These are phyloP conservation scores for Gopherus flavomarginatus DNA, from an alignment of 2,113 vertebrate genomes.

Conservation along the genomic window DNA sequence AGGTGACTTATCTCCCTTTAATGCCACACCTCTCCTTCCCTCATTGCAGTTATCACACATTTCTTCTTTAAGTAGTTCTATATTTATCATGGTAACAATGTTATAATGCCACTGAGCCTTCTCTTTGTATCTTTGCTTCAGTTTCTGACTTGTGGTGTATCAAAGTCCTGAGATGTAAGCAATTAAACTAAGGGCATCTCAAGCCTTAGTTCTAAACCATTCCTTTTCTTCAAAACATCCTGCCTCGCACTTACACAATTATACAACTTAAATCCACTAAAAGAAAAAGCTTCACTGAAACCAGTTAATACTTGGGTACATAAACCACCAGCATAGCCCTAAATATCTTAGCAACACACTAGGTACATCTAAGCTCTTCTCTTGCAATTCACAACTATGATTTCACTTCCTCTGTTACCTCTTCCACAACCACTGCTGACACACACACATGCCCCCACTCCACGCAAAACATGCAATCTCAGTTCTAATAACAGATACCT, in stretches of 20 bases:
- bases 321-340: not conserved
- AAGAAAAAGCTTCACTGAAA: not conserved
- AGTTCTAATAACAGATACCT: not conserved
- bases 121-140: not conserved
- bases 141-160: rapidly evolving
- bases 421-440: not conserved
- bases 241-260: not conserved
- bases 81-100: rapidly evolving
- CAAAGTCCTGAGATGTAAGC: not conserved
- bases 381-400: not conserved
- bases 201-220: not conserved
- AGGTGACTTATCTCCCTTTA: rapidly evolving
- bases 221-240: not conserved
- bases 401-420: not conserved
- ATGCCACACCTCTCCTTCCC: not conserved
- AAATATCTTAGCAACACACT: not conserved
- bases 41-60: not conserved
- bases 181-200: not conserved
- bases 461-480: not conserved
- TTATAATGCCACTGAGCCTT: not conserved
- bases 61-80: not conserved
- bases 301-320: not conserved
- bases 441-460: not conserved
- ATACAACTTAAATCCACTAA: not conserved
- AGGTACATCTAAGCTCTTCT: not conserved